Evolutionary conservation across 2,113 vertebrate genomes (phyloP), one percentile per base, ranked within the genome.

Genomic region (Urocynchramus pylzowi): DNA sequence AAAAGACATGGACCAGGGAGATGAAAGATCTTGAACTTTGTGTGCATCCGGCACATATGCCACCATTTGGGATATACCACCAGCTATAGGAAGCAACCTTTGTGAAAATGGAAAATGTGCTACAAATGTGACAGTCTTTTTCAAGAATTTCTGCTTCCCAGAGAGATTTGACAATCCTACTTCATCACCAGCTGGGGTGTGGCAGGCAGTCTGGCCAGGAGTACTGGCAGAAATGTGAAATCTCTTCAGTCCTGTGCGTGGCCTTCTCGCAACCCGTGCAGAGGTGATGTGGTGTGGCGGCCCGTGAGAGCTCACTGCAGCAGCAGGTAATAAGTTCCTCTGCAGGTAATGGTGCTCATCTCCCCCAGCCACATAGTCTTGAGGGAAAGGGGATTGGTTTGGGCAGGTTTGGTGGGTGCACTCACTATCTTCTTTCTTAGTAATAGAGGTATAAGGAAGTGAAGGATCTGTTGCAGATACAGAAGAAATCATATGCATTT

Each of bases 231-330:
- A 71, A 83, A 67, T 1, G 2, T 61, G 63, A 57, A 37, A 53
- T 50, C 45, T 91, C 84, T 89, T 84, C 53, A 75, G 35, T 84
- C 24, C 35, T 0, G 0, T 37, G 24, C 4, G 18, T 35, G 87
- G 27, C 52, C 69, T 39, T 54, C 52, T 19, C 47, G 16, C 33
- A 49, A 8, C 31, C 63, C 0, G 0, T 20, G 56, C 0, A 0
- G 68, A 30, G 41, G 82, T 0, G 2, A 44, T 54, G 52, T 0
- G 5, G 1, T 0, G 0, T 33, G n/a, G n/a, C n/a, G n/a, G n/a
- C n/a, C n/a, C n/a, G n/a, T n/a, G n/a, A n/a, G n/a, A n/a, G n/a
- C n/a, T n/a, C n/a, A n/a, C n/a, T n/a, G n/a, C n/a, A n/a, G n/a
- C n/a, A n/a, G n/a, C n/a, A n/a, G n/a, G n/a, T n/a, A n/a, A n/a